Conservation (phyloP, 2,888 invertebrate species). For the Ernsta delagoae region DNA sequence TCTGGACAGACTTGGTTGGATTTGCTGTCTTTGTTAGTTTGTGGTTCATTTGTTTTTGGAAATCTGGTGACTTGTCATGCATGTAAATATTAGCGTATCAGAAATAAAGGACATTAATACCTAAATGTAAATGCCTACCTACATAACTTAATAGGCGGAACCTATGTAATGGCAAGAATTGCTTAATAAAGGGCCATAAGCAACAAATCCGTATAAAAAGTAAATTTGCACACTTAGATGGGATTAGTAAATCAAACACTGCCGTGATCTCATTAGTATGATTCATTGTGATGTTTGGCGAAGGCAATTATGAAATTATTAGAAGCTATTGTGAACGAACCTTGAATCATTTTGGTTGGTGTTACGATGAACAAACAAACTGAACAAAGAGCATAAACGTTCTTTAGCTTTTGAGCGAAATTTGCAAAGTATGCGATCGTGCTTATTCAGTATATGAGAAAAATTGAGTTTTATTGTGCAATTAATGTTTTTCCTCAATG, state of each 20-base stretch:
- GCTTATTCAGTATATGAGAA: neutral
- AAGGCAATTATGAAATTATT: slow-evolving; percentile 22
- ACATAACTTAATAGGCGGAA: too few relatives aligned
- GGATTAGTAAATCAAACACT: slow-evolving; percentile 10
- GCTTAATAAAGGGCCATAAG: too few relatives aligned
- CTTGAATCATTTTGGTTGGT: slow-evolving; percentile 28
- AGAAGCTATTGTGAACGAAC: slow-evolving; percentile 11
- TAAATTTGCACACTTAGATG: neutral
- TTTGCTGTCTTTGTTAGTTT: neutral
- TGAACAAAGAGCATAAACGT: slow-evolving; percentile 27
- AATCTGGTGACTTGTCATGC: neutral
- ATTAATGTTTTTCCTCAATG: slow-evolving; percentile 7
- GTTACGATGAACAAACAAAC: slow-evolving; percentile 22
- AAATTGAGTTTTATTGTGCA: slow-evolving; percentile 14
- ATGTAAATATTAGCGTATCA: too few relatives aligned
- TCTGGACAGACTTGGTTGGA: neutral
- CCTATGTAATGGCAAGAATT: too few relatives aligned
- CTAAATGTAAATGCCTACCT: too few relatives aligned
- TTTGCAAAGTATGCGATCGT: neutral
- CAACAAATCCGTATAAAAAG: neutral
- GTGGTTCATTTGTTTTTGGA: neutral
- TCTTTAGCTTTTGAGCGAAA: slow-evolving; percentile 3
- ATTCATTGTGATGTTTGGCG: slow-evolving; percentile 17
- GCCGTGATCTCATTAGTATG: slow-evolving; percentile 12
- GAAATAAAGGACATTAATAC: too few relatives aligned